phyloP scores from a whole-genome alignment of 2,888 invertebrate species.

The Saturnia pavonia region DNA sequence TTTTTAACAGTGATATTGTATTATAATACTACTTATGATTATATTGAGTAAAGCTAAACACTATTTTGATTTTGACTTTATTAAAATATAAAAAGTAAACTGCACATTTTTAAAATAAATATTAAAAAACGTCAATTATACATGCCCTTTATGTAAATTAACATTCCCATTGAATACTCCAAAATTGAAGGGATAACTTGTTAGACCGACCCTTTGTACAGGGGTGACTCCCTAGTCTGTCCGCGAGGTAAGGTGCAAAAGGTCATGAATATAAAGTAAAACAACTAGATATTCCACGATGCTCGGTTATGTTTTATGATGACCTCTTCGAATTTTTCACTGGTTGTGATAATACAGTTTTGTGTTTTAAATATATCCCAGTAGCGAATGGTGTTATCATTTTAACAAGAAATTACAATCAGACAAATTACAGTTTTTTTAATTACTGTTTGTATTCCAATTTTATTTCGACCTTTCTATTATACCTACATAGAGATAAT shows the following conservation, averaged over 20 bases:
- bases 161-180: slow-evolving; percentile 44
- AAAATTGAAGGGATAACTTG: slow-evolving; percentile 44
- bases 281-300: slow-evolving; percentile 20
- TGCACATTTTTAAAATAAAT: not conserved
- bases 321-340: not conserved
- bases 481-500: too few relatives aligned
- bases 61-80: too few relatives aligned
- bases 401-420: too few relatives aligned
- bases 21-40: too few relatives aligned
- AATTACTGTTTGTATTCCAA: too few relatives aligned
- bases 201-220: slow-evolving; percentile 39
- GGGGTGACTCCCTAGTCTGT: slow-evolving; percentile 47
- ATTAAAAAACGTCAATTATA: not conserved
- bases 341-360: not conserved
- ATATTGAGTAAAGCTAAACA: too few relatives aligned
- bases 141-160: slow-evolving; percentile 39
- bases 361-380: not conserved
- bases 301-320: not conserved
- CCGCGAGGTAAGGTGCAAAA: slow-evolving; percentile 25
- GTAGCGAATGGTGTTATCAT: too few relatives aligned
- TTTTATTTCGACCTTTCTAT: too few relatives aligned
- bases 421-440: too few relatives aligned
- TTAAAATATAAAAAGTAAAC: too few relatives aligned
- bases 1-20: too few relatives aligned
- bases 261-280: slow-evolving; percentile 22